Base-by-base conservation (phyloP, 2,888 invertebrate species). In the Sturmia bella region DNA sequence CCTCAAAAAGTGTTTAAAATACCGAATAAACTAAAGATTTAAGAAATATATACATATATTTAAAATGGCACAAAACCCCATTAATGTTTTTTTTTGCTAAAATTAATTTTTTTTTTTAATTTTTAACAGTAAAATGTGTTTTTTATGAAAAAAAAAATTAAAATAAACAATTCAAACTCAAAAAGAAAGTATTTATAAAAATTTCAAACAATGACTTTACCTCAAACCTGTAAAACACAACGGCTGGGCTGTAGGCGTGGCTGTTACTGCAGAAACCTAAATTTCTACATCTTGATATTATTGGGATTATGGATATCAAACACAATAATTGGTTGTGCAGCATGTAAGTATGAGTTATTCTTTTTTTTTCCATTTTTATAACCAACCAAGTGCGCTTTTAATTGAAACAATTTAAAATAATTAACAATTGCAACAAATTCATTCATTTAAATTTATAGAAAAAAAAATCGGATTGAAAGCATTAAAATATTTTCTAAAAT, bases 231-330 rank as follows among this genome's bases (percentile, higher is more conserved):
- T 3, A 76, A 41, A 72, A 19, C 7, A 39, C 37, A 50, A 37
- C 43, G 32, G 13, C 37, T 12, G 3, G 77, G 59, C 24, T 80
- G 77, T 80, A 84, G 84, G 84, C 83, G 84, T 83, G 84, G 63
- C 76, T 70, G 75, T 50, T 68, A 54, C 64, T 57, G 52, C 54
- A 63, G 27, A 61, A 78, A 80, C 57, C 78, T 69, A 52, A 39
- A 73, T 59, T 77, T 75, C 21, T 73, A 63, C 43, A 59, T 76
- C 11, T 59, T 84, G 64, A 50, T 84, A 56, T 45, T 83, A 43
- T 69, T 85, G 76, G 84, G 84, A 54, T 75, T 85, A 59, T 85
- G 84, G 84, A 85, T 85, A 50, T 83, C 80, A 24, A 84, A 83
- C 57, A 68, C 84, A 52, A 84, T 83, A 39, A 80, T 84, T 72